A percentile compares a stretch with the other conserved stretches of the same genome.
Conservation (phyloP, 1,140 invertebrate species). For the Periplaneta americana region DNA sequence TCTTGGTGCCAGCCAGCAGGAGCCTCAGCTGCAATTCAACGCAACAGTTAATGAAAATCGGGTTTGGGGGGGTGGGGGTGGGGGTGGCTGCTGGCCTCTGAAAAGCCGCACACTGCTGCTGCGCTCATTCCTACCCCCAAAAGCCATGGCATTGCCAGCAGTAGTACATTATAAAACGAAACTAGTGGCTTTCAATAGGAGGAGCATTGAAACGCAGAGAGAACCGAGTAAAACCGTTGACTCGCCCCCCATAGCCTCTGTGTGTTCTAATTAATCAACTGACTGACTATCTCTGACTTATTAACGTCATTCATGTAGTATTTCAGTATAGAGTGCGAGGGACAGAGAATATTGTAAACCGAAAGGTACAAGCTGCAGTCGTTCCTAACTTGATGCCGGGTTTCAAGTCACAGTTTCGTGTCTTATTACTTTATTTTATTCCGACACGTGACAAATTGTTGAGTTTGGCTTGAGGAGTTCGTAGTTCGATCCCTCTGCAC, state of each 20-base stretch:
- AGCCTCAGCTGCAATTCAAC: slow-evolving; percentile 2
- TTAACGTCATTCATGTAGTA: not conserved
- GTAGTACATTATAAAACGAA: not conserved
- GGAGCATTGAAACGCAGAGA: not conserved
- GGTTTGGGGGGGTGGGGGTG: not conserved
- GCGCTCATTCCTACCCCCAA: not conserved
- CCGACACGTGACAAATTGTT: too few relatives aligned
- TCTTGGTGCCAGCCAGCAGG: not conserved
- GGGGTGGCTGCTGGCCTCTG: not conserved
- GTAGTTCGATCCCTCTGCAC: too few relatives aligned
- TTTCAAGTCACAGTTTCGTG: too few relatives aligned
- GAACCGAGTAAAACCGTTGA: not conserved
- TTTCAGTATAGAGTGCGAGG: not conserved
- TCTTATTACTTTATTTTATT: too few relatives aligned
- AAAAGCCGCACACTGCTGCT: not conserved
- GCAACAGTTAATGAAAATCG: slow-evolving; percentile 12
- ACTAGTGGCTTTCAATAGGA: not conserved
- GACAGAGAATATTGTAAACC: not conserved
- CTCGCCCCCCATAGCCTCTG: not conserved
- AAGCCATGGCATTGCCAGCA: not conserved
- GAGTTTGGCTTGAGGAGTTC: too few relatives aligned
- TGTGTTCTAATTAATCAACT: slow-evolving; percentile 13
- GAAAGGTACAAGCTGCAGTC: not conserved
- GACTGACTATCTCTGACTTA: slow-evolving; percentile 9
- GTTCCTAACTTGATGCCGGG: not conserved